Evolutionary conservation across 2,797 vertebrate genomes (phyloP), one percentile per base, ranked within the genome.

Genomic region (Macropus fuliginosus): DNA sequence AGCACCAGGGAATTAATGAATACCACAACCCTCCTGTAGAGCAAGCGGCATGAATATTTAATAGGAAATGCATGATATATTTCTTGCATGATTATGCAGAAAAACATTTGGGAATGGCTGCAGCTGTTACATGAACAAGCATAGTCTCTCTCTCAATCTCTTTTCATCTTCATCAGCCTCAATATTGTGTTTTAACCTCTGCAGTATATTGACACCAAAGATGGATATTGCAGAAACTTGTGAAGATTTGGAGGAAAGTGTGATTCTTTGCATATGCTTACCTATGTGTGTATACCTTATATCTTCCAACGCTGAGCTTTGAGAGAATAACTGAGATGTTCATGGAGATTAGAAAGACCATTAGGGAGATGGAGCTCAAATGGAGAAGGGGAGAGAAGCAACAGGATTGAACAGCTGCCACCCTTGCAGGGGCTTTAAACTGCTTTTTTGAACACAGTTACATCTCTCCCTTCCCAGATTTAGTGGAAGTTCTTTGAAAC

Each of bases 41-140:
- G 96, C 93, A 98, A 97, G 93, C 93, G 96, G 96, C 96, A 97
- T 98, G 97, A 98, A 98, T 97, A 98, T 98, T 97, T 98, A 98
- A 98, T 98, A 97, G 94, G 95, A 97, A 98, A 97, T 98, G 92
- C 96, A 96, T 97, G 97, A 97, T 98, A 96, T 97, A 97, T 98
- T 98, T 98, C 98, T 98, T 97, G 97, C 97, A 97, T 96, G 96
- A 98, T 97, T 98, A 98, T 98, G 96, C 97, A 97, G 97, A 97
- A 98, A 98, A 98, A 98, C 97, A 98, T 98, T 98, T 97, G 97
- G 96, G 97, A 98, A 97, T 96, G 97, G 96, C 94, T 97, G 97
- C 97, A 98, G 98, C 98, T 98, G 97, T 97, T 98, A 95, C 92
- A 96, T 93, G 96, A 98, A 97, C 95, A 93, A 93, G 90, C 96